A percentile compares a stretch with the other conserved stretches of the same genome.
phyloP scores from a whole-genome alignment of 2,888 invertebrate species.

The Philhelius pedissequus region DNA sequence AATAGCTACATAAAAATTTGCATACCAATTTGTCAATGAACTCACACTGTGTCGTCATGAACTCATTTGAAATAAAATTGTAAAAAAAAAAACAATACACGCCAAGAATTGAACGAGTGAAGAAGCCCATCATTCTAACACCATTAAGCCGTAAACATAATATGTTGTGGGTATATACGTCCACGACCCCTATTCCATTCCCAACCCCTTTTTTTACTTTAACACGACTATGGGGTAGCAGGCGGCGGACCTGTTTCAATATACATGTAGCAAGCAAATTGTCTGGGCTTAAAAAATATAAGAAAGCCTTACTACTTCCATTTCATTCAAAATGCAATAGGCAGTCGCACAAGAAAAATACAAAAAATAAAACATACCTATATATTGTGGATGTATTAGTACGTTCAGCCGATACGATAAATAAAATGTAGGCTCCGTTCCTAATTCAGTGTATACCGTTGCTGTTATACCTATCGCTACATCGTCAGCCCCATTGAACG shows the following conservation, averaged over 20 bases:
- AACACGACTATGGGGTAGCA: neutral
- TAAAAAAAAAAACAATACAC: constrained; percentile 11
- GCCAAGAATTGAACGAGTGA: constrained; percentile 33
- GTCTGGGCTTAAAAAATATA: constrained; percentile 42
- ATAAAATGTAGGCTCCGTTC: constrained; percentile 61
- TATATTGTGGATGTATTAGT: neutral
- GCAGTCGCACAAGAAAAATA: neutral
- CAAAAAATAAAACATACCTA: constrained; percentile 4
- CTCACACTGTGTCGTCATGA: constrained; percentile 30
- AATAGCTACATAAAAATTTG: neutral
- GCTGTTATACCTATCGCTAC: neutral
- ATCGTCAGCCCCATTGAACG: constrained; percentile 37
- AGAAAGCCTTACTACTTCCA: constrained; percentile 58
- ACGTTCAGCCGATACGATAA: constrained; percentile 27
- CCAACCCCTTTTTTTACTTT: neutral
- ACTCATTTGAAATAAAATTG: constrained; percentile 33
- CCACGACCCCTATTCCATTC: constrained; percentile 11
- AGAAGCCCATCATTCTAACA: constrained; percentile 60
- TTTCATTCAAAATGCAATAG: constrained; percentile 38
- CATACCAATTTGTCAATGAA: constrained; percentile 56
- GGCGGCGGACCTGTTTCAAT: neutral
- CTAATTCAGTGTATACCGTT: constrained; percentile 53
- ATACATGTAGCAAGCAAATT: constrained; percentile 25
- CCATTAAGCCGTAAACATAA: constrained; percentile 30
- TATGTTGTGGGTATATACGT: neutral